Conservation (phyloP, 2,797 vertebrate genomes). For the Halcyon leucocephala region DNA sequence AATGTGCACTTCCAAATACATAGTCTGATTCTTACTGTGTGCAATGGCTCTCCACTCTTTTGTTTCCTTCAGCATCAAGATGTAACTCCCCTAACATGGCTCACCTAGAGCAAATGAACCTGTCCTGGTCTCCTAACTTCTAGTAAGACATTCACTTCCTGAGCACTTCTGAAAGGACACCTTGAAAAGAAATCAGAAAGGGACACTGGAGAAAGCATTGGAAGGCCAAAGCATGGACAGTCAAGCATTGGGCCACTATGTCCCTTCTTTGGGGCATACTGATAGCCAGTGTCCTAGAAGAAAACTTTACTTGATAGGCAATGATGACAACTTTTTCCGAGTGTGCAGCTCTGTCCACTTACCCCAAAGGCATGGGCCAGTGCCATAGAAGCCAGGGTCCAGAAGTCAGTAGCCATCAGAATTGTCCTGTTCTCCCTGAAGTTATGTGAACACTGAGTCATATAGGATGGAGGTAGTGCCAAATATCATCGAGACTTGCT, state of each 20-base stretch:
- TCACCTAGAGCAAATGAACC: background rate
- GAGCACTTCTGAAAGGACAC: background rate
- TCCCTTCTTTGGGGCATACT: background rate
- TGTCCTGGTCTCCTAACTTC: background rate
- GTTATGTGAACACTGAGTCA: background rate
- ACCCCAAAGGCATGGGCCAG: accelerated
- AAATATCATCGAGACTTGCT: accelerated
- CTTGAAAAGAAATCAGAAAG: background rate
- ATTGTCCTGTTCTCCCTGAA: background rate
- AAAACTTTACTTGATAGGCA: background rate
- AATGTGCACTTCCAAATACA: background rate
- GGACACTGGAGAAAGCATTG: background rate
- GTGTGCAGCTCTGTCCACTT: background rate
- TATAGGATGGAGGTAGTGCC: background rate
- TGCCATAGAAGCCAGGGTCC: background rate
- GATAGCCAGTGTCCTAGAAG: background rate
- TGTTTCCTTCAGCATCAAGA: background rate
- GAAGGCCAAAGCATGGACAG: background rate
- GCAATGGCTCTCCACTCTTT: background rate
- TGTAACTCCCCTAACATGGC: background rate
- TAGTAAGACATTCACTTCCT: background rate
- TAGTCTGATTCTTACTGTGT: background rate
- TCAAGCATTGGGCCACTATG: background rate
- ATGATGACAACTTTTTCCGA: background rate
- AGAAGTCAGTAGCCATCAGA: background rate